phyloP scores from a whole-genome alignment of 1,140 invertebrate genomes.

The Scaptomyza pallida region DNA sequence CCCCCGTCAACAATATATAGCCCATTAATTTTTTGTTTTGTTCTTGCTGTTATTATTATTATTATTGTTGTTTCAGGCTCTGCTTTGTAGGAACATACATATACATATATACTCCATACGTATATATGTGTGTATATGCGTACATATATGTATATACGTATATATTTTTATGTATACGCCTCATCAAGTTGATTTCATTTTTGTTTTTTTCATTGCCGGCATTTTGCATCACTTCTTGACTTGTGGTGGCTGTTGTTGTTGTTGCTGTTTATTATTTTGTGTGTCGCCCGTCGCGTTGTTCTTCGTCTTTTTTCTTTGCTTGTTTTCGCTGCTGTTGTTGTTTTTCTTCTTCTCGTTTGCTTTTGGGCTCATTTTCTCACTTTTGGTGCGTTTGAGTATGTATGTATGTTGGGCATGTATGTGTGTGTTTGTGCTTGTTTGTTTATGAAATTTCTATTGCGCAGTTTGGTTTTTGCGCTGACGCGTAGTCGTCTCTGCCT shows the following conservation, averaged over 20 bases:
- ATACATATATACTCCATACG: conserved; percentile 11
- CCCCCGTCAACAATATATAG: conserved; percentile 38
- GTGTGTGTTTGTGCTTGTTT: conserved; percentile 44
- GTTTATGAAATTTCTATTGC: conserved; percentile 80
- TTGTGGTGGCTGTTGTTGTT: background rate
- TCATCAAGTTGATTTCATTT: conserved; percentile 29
- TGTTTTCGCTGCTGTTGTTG: conserved; percentile 25
- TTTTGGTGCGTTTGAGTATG: conserved; percentile 27
- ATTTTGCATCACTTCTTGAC: conserved; percentile 38
- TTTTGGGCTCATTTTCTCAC: conserved; percentile 55
- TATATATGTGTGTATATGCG: background rate
- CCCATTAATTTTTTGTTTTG: conserved; percentile 18
- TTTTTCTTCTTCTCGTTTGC: conserved; percentile 36
- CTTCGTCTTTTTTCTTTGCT: conserved; percentile 10
- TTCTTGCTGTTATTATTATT: conserved; percentile 8
- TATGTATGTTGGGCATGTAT: conserved; percentile 6
- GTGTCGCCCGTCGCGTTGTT: conserved; percentile 27
- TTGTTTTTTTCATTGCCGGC: conserved; percentile 63
- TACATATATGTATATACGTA: conserved; percentile 1
- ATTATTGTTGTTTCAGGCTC: conserved; percentile 22
- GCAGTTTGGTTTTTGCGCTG: conserved; percentile 67
- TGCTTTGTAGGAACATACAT: conserved; percentile 8
- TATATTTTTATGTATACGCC: background rate
- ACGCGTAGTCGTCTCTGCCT: conserved; percentile 17
- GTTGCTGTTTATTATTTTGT: conserved; percentile 62